Evolutionary conservation across 1,140 invertebrate species (phyloP).

Genomic region (Lysiphlebus fabarum): DNA sequence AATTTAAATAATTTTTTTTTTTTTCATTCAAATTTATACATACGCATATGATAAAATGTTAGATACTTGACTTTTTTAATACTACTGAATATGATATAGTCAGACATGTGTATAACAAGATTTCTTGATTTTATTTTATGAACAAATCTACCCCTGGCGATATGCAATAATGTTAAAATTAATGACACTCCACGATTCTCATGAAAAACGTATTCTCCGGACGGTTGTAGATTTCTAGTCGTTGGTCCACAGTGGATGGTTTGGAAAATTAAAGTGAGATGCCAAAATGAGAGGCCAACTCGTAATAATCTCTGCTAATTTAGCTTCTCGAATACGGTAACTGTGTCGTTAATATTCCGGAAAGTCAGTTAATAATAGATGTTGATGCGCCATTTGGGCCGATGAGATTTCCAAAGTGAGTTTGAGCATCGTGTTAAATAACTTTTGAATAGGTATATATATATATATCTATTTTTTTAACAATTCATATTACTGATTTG

Average conservation of each 20-base stretch:
- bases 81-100: too few species aligned
- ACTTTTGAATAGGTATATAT: too few species aligned
- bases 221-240: conserved; percentile 16
- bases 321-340: conserved; percentile 55
- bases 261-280: conserved; percentile 18
- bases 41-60: too few species aligned
- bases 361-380: conserved; percentile 48
- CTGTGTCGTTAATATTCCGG: conserved; percentile 56
- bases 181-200: conserved; percentile 33
- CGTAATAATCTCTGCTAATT: conserved; percentile 56
- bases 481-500: too few species aligned
- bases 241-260: conserved; percentile 9
- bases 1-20: too few species aligned
- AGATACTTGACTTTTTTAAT: too few species aligned
- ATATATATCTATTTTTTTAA: too few species aligned
- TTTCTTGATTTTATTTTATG: too few species aligned
- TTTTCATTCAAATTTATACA: too few species aligned
- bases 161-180: conserved; percentile 46
- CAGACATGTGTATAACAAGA: too few species aligned
- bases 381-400: conserved; percentile 57
- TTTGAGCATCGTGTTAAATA: conserved; percentile 32
- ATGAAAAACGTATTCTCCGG: conserved; percentile 33
- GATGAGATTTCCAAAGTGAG: conserved; percentile 52
- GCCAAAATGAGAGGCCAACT: conserved; percentile 41
- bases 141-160: conserved; percentile 22